Base-by-base conservation (phyloP, 2,113 vertebrate genomes). In the Toxotes chatareus region DNA sequence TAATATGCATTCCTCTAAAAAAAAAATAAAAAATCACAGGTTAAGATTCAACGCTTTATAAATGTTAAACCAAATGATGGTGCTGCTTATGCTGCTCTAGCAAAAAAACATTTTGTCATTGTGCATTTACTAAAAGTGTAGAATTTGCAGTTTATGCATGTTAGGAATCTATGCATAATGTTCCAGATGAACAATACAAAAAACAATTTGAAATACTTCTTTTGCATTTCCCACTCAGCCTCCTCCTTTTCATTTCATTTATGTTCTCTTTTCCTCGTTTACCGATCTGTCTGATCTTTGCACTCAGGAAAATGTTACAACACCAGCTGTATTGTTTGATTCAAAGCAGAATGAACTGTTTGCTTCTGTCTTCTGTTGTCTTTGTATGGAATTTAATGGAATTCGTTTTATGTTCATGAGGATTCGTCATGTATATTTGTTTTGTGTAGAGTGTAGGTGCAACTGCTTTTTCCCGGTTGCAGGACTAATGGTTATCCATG, bases 221-320 rank as follows among this genome's bases (percentile, higher is more conserved):
- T 27, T 19, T n/a, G 5, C 4, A 7, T 70, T 17, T 2, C n/a
- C 42, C 44, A 17, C 31, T 59, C 0, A 1, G 46, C 56, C 40
- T 79, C 55, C 36, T 80, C 34, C 14, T 68, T 31, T 11, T 47
- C 31, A 19, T 49, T 31, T 73, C 2, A 65, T 49, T 42, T 38
- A 38, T 36, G 14, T 10, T 21, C 11, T 23, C 7, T 31, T 11
- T 17, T 38, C 60, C 55, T 81, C 19, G 13, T 73, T 79, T 79
- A 74, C 68, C 40, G 70, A 84, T 84, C 80, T 46, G 40, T 78
- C 61, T 83, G 73, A 90, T 82, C 80, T 85, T 84, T 90, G 83
- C 86, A 89, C 93, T 93, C 92, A 94, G 93, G 92, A 93, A 94
- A 86, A 63, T 73, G 68, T 88, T 88, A 77, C 56, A 4, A 84